Conservation (phyloP, 2,888 invertebrate species). For the Trachelus stipa region DNA sequence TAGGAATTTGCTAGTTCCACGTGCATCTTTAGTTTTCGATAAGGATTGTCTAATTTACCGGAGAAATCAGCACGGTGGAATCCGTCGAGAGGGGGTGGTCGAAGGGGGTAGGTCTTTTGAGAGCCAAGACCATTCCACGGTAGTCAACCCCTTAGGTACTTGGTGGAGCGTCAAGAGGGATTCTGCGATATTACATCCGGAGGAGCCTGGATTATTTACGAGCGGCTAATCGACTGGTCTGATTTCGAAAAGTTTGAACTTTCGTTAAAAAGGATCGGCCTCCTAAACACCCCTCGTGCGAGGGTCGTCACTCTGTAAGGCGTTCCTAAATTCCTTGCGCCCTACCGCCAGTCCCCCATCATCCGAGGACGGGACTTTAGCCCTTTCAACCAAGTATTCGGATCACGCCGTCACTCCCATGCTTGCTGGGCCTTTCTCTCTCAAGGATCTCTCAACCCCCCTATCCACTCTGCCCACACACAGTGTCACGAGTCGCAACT, state of each 20-base stretch:
- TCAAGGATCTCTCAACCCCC: not conserved
- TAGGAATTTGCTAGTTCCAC: not conserved
- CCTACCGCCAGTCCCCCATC: not conserved
- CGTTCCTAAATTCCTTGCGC: not conserved
- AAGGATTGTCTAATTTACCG: not conserved
- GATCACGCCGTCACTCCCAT: not conserved
- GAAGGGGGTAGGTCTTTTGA: not conserved
- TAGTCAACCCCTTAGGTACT: not conserved
- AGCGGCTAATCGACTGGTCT: conserved; percentile 11
- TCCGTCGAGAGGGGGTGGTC: too few species aligned
- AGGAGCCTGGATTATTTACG: conserved; percentile 7
- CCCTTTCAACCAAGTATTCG: not conserved
- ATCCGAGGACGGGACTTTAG: not conserved
- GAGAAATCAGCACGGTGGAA: not conserved
- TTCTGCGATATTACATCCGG: not conserved
- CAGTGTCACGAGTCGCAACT: not conserved
- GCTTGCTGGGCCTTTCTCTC: not conserved
- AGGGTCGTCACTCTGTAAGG: not conserved
- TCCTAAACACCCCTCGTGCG: not conserved
- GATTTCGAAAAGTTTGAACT: not conserved
- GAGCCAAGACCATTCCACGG: not conserved
- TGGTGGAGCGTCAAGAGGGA: not conserved
- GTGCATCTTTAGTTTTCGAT: not conserved
- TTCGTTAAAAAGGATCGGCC: conserved; percentile 21
- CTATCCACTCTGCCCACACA: not conserved